Evolutionary conservation across 2,888 invertebrate genomes (phyloP).

Genomic region (Drosophila nigritarsus): DNA sequence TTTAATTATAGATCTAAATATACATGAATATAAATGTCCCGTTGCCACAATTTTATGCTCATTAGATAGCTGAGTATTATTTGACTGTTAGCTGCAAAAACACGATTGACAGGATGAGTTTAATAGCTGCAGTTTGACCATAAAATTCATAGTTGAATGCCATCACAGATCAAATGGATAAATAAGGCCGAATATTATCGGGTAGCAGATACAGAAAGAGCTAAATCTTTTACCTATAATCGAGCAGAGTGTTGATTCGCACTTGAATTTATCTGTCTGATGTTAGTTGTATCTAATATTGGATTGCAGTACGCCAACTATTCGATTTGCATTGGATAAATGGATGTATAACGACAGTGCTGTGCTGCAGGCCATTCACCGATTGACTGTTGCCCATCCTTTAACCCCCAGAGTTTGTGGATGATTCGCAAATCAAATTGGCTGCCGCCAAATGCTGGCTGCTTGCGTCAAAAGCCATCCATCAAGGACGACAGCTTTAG

Average conservation of each 20-base stretch:
- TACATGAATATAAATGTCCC: neutral
- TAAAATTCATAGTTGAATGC: neutral
- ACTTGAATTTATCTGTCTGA: constrained; percentile 10
- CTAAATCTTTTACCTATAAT: neutral
- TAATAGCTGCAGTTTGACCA: neutral
- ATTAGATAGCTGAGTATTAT: neutral
- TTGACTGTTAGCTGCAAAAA: neutral
- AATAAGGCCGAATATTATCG: neutral
- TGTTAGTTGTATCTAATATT: constrained; percentile 13
- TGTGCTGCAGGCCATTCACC: constrained; percentile 41
- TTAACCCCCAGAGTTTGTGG: constrained; percentile 11
- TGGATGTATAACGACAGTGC: constrained; percentile 55
- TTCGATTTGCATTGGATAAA: constrained; percentile 51
- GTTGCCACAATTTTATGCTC: neutral
- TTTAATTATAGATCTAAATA: neutral
- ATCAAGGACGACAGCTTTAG: constrained; percentile 70
- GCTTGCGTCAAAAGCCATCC: constrained; percentile 73
- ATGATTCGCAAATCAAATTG: constrained; percentile 73
- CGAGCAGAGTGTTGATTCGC: neutral
- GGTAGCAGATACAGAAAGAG: neutral
- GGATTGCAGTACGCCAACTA: constrained; percentile 22
- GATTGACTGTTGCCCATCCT: constrained; percentile 24
- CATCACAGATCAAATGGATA: neutral
- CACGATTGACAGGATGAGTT: neutral
- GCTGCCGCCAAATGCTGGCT: constrained; percentile 64